Evolutionary conservation across 2,888 invertebrate species (phyloP), one percentile per base, ranked within the genome.

Genomic region (Megalurothrips usitatus): DNA sequence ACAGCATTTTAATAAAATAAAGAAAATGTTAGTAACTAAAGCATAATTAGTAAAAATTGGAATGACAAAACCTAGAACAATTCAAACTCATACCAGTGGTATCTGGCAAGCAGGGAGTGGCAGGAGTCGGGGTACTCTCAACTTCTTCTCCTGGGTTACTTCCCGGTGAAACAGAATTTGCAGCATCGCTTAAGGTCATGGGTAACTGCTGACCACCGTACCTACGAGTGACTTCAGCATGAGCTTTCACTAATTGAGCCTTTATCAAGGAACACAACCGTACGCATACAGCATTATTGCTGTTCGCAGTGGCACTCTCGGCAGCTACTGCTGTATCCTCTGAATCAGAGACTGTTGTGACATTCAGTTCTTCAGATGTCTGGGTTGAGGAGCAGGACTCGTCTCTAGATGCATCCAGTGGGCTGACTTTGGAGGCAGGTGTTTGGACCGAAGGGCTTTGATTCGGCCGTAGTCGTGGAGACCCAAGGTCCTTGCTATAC

Each of bases 201-300:
- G 19, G 81, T 81, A 63, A 49, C n/a, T 82, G 82, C 79, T 82
- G 81, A 19, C 83, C 83, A 75, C 82, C 82, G 79, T 83, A 84
- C 83, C 84, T 84, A 78, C 84, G 83, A 48, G 92, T 92, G 81
- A 94, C 92, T 87, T 94, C 94, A 0, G 93, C 92, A 85, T 94
- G 93, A 4, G 94, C 94, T 84, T 94, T 91, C 80, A 93, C 91
- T 84, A 96, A 89, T 84, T 95, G 94, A 75, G 92, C 90, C 87
- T 94, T 94, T 80, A 96, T 92, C 83, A 95, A 90, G 0, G 93
- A 92, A 86, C 94, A 93, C 17, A 96, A 89, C 85, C 93, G 93
- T 82, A 93, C 92, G 87, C 94, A 94, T 11, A 92, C 92, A 85
- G 68, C 68, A 26, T 75, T 75, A 10, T 75, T 75, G 34, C 26